A percentile compares a stretch with the other conserved stretches of the same genome.
These are phyloP conservation scores for Catostomus latipinnis DNA, from an alignment of 2,797 vertebrate species.

Conservation along the genomic window DNA sequence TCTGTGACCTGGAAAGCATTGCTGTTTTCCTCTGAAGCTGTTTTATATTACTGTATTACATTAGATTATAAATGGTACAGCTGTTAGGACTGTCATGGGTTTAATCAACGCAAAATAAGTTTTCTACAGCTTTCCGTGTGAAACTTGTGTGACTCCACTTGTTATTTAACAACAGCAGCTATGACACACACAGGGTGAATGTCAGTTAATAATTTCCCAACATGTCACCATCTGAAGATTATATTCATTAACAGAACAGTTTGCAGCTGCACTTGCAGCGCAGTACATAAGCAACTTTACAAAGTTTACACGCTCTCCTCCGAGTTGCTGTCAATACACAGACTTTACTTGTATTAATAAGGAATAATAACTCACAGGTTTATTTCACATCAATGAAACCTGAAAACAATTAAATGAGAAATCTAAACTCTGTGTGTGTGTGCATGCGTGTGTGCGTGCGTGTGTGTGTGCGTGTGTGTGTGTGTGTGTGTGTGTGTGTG, in stretches of 20 bases:
- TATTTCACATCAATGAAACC: no score
- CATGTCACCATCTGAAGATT: conserved; percentile 55
- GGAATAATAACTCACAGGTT: not conserved
- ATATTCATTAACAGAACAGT: conserved; percentile 44
- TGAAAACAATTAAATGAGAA: no score
- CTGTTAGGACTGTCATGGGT: conserved; percentile 62
- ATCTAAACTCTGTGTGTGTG: no score
- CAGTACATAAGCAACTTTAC: conserved; percentile 41
- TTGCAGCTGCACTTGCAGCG: conserved; percentile 39
- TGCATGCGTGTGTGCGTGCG: not conserved
- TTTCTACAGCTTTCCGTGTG: conserved; percentile 61
- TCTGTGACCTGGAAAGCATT: conserved; percentile 37
- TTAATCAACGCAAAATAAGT: conserved; percentile 59
- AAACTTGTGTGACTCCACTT: conserved; percentile 61
- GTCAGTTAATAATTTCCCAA: conserved; percentile 55
- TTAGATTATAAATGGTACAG: conserved; percentile 58
- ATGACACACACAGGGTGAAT: conserved; percentile 38
- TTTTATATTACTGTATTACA: conserved; percentile 56
- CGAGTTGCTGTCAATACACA: not conserved
- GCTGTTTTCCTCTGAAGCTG: conserved; percentile 36
- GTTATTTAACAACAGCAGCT: conserved; percentile 55
- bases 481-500: not conserved
- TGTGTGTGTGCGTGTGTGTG: no score
- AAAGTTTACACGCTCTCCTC: conserved; percentile 11
- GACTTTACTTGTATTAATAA: not conserved